Conservation (phyloP, 2,113 vertebrate genomes). For the Pituophis catenifer region DNA sequence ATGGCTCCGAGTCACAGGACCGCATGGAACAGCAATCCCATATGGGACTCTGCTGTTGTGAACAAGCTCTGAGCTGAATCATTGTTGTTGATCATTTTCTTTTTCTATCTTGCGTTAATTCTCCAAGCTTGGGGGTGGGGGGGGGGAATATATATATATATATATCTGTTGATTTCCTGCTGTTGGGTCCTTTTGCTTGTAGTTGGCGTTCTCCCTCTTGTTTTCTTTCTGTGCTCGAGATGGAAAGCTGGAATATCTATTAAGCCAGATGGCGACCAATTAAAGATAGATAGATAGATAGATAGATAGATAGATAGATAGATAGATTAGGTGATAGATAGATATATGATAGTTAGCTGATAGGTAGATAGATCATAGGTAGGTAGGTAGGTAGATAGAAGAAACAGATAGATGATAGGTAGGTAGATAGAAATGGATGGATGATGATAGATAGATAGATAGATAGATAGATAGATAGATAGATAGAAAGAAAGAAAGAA, state of each 20-base stretch:
- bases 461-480: no score
- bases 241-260: not conserved
- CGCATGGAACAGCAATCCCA: not conserved
- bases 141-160: not conserved
- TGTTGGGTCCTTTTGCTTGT: not conserved
- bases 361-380: no score
- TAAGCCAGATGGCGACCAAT: not conserved
- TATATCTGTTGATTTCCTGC: not conserved
- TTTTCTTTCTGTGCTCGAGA: not conserved
- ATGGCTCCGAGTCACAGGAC: slow-evolving; percentile 7
- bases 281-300: no score
- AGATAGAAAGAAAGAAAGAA: no score
- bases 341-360: no score
- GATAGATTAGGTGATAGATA: no score
- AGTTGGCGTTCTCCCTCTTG: not conserved
- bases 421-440: no score
- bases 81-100: not conserved
- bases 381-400: no score
- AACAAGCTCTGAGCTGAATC: slow-evolving; percentile 6
- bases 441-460: no score
- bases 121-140: not conserved
- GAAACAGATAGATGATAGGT: no score
- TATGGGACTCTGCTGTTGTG: not conserved
- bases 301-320: no score
- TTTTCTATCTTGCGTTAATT: not conserved